These are phyloP conservation scores for Tyrannus savana DNA, from an alignment of 2,113 vertebrate species.

Conservation along the genomic window DNA sequence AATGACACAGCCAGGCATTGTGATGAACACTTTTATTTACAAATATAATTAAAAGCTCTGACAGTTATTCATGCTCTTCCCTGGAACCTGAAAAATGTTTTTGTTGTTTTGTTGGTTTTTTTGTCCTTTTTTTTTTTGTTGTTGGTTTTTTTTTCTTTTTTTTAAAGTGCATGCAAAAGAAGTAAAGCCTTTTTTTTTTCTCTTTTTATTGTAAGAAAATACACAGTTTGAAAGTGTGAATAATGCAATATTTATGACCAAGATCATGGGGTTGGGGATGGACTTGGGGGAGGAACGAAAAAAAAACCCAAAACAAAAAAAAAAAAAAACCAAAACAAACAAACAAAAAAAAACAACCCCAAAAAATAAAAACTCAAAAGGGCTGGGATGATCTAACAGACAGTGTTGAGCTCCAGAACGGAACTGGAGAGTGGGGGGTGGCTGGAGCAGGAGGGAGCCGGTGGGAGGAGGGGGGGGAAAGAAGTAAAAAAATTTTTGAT, in stretches of 20 bases:
- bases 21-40: constrained; percentile 99
- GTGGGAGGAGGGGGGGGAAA: constrained; percentile 36
- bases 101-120: constrained; percentile 1
- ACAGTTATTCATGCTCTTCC: constrained; percentile 93
- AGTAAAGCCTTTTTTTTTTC: constrained; percentile 90
- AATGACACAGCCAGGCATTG: constrained; percentile 81
- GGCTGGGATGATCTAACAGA: constrained; percentile 76
- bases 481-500: constrained; percentile 85
- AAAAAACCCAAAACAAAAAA: neutral
- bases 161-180: constrained; percentile 99
- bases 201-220: constrained; percentile 94
- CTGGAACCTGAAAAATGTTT: constrained; percentile 86
- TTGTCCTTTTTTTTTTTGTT: neutral
- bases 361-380: constrained; percentile 14
- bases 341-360: neutral
- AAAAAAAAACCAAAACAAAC: neutral
- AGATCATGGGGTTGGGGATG: constrained; percentile 73
- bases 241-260: constrained; percentile 86
- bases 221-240: constrained; percentile 93
- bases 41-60: constrained; percentile 99
- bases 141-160: neutral
- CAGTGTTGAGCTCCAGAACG: constrained; percentile 76
- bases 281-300: constrained; percentile 49
- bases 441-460: constrained; percentile 14
- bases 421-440: constrained; percentile 70